Conservation (phyloP, 1,140 invertebrate genomes). For the Pseudobourletiella spinata region DNA sequence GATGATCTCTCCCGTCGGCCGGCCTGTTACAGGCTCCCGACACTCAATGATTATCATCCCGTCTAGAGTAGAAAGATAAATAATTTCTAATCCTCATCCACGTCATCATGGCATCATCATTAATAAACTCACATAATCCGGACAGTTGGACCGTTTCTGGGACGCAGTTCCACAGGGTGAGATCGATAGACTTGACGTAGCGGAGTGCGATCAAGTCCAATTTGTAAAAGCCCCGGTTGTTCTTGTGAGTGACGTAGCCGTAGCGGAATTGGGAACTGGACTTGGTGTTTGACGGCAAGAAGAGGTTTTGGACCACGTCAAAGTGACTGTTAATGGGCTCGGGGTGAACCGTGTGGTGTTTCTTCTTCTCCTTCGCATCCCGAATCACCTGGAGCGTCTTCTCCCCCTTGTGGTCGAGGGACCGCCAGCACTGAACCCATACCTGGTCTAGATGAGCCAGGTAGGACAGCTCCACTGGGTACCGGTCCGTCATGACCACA, state of each 20-base stretch:
- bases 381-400: slow-evolving; percentile 69
- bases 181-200: slow-evolving; percentile 63
- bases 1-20: slow-evolving; percentile 57
- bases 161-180: slow-evolving; percentile 65
- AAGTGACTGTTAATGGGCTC: slow-evolving; percentile 71
- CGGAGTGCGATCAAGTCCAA: slow-evolving; percentile 64
- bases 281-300: slow-evolving; percentile 51
- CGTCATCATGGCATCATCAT: too few relatives aligned
- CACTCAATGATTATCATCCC: slow-evolving; percentile 65
- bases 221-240: slow-evolving; percentile 65
- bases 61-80: slow-evolving; percentile 46
- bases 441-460: slow-evolving; percentile 66
- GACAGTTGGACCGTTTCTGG: slow-evolving; percentile 61
- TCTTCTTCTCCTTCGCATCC: slow-evolving; percentile 62
- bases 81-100: too few relatives aligned
- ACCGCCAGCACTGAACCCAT: slow-evolving; percentile 67
- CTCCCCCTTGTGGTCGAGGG: slow-evolving; percentile 49
- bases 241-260: slow-evolving; percentile 66
- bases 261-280: slow-evolving; percentile 42
- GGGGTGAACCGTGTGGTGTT: slow-evolving; percentile 67
- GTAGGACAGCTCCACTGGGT: slow-evolving; percentile 62
- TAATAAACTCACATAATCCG: slow-evolving; percentile 64
- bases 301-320: slow-evolving; percentile 62
- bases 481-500: slow-evolving; percentile 62
- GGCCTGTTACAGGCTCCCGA: slow-evolving; percentile 53